phyloP scores from a whole-genome alignment of 2,888 invertebrate species.

The Tenthredo mesomela region DNA sequence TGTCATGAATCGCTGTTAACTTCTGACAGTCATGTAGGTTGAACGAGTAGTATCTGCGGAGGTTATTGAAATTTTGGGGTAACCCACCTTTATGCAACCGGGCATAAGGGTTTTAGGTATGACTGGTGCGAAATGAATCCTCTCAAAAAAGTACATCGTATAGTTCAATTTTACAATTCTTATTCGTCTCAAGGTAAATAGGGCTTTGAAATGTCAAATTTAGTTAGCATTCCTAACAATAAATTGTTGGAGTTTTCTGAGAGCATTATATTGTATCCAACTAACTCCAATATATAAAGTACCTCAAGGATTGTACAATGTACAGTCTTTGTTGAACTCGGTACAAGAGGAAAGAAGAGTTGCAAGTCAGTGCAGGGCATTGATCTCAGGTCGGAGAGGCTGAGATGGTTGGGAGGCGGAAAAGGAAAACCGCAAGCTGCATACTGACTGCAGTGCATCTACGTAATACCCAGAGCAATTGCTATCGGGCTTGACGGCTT shows the following conservation, averaged over 20 bases:
- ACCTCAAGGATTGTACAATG: background rate
- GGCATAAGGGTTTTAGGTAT: background rate
- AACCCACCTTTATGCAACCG: no score
- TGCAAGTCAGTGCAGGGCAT: background rate
- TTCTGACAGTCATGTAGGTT: no score
- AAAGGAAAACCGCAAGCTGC: background rate
- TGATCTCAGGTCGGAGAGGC: background rate
- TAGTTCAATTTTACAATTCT: background rate
- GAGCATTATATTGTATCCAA: background rate
- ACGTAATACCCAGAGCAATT: background rate
- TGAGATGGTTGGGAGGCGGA: background rate
- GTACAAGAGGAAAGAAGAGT: background rate
- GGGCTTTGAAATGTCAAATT: background rate
- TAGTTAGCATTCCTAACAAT: background rate
- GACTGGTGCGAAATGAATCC: background rate
- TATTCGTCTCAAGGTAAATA: background rate
- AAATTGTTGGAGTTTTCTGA: background rate
- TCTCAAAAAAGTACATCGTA: background rate
- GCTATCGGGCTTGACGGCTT: background rate
- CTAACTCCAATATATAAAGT: background rate
- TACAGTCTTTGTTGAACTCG: background rate
- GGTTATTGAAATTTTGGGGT: no score
- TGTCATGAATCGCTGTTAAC: no score
- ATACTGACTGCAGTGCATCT: background rate
- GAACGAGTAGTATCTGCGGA: no score